These are phyloP conservation scores for Trichopria drosophilae DNA, from an alignment of 2,888 invertebrate genomes.

Conservation along the genomic window DNA sequence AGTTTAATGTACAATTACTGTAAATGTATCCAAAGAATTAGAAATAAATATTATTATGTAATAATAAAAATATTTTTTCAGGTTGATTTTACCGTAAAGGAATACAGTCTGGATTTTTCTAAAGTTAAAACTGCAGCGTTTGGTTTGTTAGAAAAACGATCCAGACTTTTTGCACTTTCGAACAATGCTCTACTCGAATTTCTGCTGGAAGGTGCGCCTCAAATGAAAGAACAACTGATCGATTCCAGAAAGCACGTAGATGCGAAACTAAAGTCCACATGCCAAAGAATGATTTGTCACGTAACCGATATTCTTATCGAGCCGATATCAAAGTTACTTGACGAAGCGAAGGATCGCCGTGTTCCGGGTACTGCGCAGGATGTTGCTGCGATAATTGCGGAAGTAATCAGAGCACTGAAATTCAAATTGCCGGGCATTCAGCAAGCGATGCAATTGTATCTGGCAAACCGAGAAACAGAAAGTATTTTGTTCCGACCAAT, in stretches of 20 bases:
- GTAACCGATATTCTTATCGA: slow-evolving; percentile 75
- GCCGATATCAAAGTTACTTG: slow-evolving; percentile 73
- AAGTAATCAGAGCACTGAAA: slow-evolving; percentile 79
- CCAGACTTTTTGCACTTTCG: slow-evolving; percentile 77
- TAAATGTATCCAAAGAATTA: no score
- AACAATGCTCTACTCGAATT: slow-evolving; percentile 94
- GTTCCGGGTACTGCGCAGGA: slow-evolving; percentile 70
- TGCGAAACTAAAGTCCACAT: slow-evolving; percentile 83
- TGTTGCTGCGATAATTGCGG: slow-evolving; percentile 73
- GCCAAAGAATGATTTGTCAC: slow-evolving; percentile 84
- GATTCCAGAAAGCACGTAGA: slow-evolving; percentile 98
- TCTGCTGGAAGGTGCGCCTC: slow-evolving; percentile 87
- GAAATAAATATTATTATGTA: no score
- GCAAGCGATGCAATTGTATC: slow-evolving; percentile 89
- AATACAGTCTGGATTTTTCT: slow-evolving; percentile 91
- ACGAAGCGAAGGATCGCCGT: slow-evolving; percentile 74
- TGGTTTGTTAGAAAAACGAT: slow-evolving; percentile 73
- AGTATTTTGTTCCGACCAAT: slow-evolving; percentile 94
- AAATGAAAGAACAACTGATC: slow-evolving; percentile 86
- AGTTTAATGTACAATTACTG: no score
- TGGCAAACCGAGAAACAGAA: slow-evolving; percentile 96
- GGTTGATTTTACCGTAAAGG: slow-evolving; percentile 89
- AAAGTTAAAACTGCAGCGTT: slow-evolving; percentile 86
- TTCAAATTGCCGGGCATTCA: slow-evolving; percentile 78
- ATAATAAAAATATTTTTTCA: no score